These are phyloP conservation scores for Papilio dardanus DNA, from an alignment of 1,140 invertebrate genomes.

Conservation along the genomic window DNA sequence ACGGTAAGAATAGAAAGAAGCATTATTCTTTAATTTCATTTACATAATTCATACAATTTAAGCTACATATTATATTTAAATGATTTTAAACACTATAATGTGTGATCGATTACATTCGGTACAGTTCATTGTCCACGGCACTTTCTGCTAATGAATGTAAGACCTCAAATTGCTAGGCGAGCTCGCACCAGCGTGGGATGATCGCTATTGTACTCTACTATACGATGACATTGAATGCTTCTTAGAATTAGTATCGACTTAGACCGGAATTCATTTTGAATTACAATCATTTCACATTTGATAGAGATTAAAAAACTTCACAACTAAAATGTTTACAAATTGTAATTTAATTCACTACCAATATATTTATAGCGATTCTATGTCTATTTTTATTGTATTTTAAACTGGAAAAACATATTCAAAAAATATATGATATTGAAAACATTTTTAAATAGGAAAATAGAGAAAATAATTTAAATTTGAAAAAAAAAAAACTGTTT, in stretches of 20 bases:
- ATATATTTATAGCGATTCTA: neutral
- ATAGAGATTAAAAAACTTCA: constrained; percentile 1
- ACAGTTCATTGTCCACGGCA: constrained; percentile 23
- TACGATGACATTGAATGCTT: constrained; percentile 71
- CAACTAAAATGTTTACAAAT: neutral
- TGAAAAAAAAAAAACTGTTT: no score
- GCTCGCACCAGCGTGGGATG: constrained; percentile 54
- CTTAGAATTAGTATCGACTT: constrained; percentile 68
- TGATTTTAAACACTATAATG: constrained; percentile 4
- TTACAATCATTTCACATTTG: constrained; percentile 54
- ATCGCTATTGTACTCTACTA: constrained; percentile 63
- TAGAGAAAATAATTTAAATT: no score
- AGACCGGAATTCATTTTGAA: constrained; percentile 67
- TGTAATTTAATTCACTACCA: neutral
- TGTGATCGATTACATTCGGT: constrained; percentile 1
- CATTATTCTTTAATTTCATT: no score
- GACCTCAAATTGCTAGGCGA: constrained; percentile 30
- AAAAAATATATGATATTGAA: no score
- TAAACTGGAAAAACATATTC: neutral
- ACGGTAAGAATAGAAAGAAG: no score
- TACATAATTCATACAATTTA: no score
- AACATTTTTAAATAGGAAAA: no score
- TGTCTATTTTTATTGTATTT: neutral
- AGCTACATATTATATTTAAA: neutral
- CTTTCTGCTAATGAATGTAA: constrained; percentile 40